Conservation (phyloP, 2,797 vertebrate genomes). For the Furcifer pardalis region DNA sequence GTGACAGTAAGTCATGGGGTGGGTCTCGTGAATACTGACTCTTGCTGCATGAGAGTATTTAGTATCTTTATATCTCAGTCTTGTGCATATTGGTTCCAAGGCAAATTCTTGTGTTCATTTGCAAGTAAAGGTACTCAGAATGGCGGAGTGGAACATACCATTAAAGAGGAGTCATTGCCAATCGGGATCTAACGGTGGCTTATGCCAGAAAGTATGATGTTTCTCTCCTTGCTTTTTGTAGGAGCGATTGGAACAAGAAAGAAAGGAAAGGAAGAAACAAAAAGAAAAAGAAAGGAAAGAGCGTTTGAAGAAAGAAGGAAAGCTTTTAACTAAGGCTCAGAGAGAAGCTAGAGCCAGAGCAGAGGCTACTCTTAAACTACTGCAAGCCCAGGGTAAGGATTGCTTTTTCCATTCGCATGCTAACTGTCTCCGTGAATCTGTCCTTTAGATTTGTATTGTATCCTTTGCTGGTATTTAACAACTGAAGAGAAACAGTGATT, state of each 20-base stretch:
- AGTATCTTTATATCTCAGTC: background rate
- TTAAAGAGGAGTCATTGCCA: background rate
- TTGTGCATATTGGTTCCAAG: background rate
- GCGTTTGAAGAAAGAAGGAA: conserved; percentile 96
- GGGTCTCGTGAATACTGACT: background rate
- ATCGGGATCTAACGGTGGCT: background rate
- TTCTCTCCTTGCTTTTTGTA: conserved; percentile 57
- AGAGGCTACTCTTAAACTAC: conserved; percentile 88
- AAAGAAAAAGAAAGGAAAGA: conserved; percentile 98
- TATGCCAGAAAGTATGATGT: background rate
- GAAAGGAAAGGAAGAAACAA: conserved; percentile 95
- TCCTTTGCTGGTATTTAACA: background rate
- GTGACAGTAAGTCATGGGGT: background rate
- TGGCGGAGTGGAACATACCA: too few relatives aligned
- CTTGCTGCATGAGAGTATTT: background rate
- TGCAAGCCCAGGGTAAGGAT: conserved; percentile 92
- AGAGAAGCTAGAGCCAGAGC: conserved; percentile 90
- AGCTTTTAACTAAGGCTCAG: conserved; percentile 92
- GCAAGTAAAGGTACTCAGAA: background rate
- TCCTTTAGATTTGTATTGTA: too few relatives aligned
- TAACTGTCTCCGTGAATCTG: background rate
- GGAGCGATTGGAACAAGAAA: conserved; percentile 94
- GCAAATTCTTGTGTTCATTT: background rate
- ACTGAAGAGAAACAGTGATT: background rate
- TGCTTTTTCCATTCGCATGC: background rate